These are phyloP conservation scores for Pampusana beccarii DNA, from an alignment of 2,113 vertebrate genomes.

Conservation along the genomic window DNA sequence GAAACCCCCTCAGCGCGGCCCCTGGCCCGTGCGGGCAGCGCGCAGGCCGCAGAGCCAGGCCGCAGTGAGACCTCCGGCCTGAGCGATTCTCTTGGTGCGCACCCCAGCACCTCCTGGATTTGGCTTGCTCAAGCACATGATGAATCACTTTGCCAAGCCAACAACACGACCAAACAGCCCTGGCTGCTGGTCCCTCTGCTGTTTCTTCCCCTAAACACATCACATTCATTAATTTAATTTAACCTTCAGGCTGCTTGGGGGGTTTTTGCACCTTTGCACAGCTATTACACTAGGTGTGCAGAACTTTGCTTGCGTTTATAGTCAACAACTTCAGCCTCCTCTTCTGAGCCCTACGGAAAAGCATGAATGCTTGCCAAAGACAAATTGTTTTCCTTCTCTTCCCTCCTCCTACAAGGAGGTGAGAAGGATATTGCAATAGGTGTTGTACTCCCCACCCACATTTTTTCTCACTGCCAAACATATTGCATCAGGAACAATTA, in stretches of 20 bases:
- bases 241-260: background rate
- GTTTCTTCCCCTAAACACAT: background rate
- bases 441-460: slow-evolving; percentile 34
- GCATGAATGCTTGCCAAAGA: background rate
- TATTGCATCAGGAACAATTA: slow-evolving; percentile 43
- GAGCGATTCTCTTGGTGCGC: background rate
- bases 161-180: background rate
- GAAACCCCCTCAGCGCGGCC: background rate
- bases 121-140: background rate
- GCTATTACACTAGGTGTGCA: background rate
- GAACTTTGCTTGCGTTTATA: background rate
- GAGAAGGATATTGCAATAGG: slow-evolving; percentile 43
- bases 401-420: background rate
- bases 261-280: background rate
- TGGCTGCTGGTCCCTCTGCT: background rate
- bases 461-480: slow-evolving; percentile 48
- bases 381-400: slow-evolving; percentile 6
- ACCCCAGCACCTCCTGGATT: background rate
- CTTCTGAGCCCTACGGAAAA: background rate
- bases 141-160: background rate
- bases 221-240: background rate
- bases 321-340: background rate
- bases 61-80: background rate
- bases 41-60: accelerated
- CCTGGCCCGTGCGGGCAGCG: accelerated